Evolutionary conservation across 1,140 invertebrate genomes (phyloP).

Genomic region (Goniozus legneri): DNA sequence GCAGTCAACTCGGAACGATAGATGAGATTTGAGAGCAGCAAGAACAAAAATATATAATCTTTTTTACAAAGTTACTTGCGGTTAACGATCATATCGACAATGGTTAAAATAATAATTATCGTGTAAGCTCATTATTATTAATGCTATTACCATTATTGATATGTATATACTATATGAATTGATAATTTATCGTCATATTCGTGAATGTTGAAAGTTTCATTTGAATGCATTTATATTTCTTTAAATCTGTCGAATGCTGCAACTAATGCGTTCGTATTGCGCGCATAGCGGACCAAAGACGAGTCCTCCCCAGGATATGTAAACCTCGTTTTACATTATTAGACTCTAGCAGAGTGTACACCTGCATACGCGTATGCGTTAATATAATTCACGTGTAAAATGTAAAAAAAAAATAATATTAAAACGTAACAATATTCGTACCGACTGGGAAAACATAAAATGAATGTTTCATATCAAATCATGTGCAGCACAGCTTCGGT

Average conservation of each 20-base stretch:
- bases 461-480: too few relatives aligned
- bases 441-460: too few relatives aligned
- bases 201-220: slow-evolving; percentile 39
- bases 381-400: slow-evolving; percentile 5
- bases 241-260: slow-evolving; percentile 18
- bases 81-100: slow-evolving; percentile 15
- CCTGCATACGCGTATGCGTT: slow-evolving; percentile 27
- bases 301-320: slow-evolving; percentile 30
- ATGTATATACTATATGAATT: slow-evolving; percentile 27
- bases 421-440: too few relatives aligned
- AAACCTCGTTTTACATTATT: slow-evolving; percentile 15
- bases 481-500: too few relatives aligned
- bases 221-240: slow-evolving; percentile 33
- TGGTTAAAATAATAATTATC: slow-evolving; percentile 30
- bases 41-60: slow-evolving; percentile 16
- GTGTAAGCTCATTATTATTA: slow-evolving; percentile 20
- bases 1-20: slow-evolving; percentile 15
- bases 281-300: slow-evolving; percentile 46
- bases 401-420: too few relatives aligned
- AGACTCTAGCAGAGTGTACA: slow-evolving; percentile 23
- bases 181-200: slow-evolving; percentile 34
- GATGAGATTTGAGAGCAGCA: slow-evolving; percentile 8
- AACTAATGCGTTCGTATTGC: slow-evolving; percentile 12
- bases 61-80: slow-evolving; percentile 27
- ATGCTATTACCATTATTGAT: slow-evolving; percentile 30